A percentile compares a stretch with the other conserved stretches of the same genome.
Conservation (phyloP, 2,113 vertebrate species). For the Brachypodius melanocephalos region DNA sequence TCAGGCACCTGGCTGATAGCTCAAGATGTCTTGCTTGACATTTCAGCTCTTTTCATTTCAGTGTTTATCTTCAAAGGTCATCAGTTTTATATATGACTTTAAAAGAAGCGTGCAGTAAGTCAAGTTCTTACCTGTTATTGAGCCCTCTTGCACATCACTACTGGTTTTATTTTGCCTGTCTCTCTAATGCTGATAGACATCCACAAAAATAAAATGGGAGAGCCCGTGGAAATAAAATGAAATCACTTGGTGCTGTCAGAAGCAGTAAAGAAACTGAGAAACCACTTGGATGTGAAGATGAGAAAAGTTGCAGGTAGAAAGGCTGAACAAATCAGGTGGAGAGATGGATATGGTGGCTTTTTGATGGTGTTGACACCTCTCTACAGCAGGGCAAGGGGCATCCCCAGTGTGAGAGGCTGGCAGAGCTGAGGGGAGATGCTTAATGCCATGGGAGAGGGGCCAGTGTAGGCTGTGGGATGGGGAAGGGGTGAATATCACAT, state of each 20-base stretch:
- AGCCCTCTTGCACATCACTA: neutral
- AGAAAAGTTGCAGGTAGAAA: neutral
- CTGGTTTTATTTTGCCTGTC: neutral
- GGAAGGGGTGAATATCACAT: neutral
- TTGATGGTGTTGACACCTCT: neutral
- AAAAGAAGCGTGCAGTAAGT: neutral
- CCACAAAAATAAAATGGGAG: neutral
- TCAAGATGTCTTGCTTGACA: slow-evolving; percentile 56
- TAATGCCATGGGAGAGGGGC: neutral
- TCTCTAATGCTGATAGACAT: neutral
- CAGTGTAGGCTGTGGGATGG: rapidly evolving
- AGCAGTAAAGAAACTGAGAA: neutral
- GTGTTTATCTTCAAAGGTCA: slow-evolving; percentile 33
- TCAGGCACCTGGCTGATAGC: slow-evolving; percentile 34
- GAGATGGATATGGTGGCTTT: neutral
- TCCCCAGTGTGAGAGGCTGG: neutral
- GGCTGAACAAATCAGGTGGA: neutral
- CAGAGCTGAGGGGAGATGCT: neutral
- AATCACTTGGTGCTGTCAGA: neutral
- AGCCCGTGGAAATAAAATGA: neutral
- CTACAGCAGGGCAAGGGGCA: neutral
- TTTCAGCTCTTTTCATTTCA: slow-evolving; percentile 31
- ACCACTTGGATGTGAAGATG: neutral
- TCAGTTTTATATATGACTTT: neutral
- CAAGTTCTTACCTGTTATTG: neutral